Conservation (phyloP, 64 coral and sea anemone species). For the Stichodactyla mertensii region DNA sequence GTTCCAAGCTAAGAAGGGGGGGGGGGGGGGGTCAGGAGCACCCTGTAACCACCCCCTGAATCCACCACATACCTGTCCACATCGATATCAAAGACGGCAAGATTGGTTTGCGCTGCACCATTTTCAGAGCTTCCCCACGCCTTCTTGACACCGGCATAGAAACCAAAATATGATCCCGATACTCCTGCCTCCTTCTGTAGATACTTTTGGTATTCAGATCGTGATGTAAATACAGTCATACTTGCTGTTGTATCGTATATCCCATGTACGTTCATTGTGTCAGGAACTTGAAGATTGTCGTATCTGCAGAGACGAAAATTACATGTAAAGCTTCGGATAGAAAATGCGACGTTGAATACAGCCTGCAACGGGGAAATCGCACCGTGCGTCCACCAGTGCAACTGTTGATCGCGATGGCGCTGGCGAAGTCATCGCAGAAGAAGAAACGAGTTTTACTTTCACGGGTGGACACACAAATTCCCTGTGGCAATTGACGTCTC, state of each 20-base stretch:
- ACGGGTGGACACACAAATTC: not conserved
- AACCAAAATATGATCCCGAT: slow-evolving; percentile 46
- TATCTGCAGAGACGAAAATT: not conserved
- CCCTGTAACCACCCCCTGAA: too few species aligned
- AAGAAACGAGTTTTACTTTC: too few species aligned
- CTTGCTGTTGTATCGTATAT: slow-evolving; percentile 20
- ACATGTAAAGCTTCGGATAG: too few species aligned
- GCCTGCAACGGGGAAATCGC: too few species aligned
- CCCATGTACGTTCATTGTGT: too few species aligned
- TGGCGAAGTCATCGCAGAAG: not conserved
- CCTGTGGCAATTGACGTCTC: not conserved
- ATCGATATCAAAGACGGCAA: too few species aligned
- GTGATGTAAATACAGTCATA: slow-evolving; percentile 24
- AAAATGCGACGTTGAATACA: too few species aligned
- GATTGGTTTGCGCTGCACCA: not conserved
- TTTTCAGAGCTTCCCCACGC: slow-evolving; percentile 24
- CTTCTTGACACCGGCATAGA: not conserved
- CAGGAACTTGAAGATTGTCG: slow-evolving; percentile 6
- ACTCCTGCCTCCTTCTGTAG: slow-evolving; percentile 36
- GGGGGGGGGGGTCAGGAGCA: too few species aligned
- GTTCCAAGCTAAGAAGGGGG: too few species aligned
- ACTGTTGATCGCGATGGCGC: not conserved
- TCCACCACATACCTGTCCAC: too few species aligned
- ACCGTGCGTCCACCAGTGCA: too few species aligned
- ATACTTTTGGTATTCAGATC: slow-evolving; percentile 25